Percentiles rank a stretch among this genome's conserved stretches.
Evolutionary conservation across 2,797 vertebrate genomes (phyloP).

Genomic region (Sebastes kiyomatsui): DNA sequence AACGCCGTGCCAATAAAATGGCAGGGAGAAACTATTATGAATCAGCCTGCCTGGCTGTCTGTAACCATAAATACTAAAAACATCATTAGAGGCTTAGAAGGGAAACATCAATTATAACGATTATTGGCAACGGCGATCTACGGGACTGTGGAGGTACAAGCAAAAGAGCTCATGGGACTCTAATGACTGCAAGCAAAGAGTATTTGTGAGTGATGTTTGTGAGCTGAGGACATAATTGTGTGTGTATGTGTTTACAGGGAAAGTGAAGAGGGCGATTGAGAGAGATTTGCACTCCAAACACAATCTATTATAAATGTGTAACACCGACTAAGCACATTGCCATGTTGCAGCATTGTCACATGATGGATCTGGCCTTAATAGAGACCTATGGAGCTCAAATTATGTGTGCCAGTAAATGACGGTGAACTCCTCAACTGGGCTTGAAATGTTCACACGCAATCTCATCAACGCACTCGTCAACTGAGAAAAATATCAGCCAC

Average conservation of each 20-base stretch:
- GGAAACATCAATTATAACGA: constrained; percentile 76
- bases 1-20: constrained; percentile 73
- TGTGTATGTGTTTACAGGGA: constrained; percentile 18
- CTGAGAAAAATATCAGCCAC: not conserved
- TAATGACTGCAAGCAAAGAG: constrained; percentile 54
- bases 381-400: constrained; percentile 2
- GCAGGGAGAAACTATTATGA: constrained; percentile 71
- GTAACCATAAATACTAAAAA: constrained; percentile 76
- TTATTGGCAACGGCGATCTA: constrained; percentile 70
- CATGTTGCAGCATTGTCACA: not conserved
- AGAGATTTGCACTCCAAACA: constrained; percentile 13
- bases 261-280: constrained; percentile 11
- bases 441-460: constrained; percentile 11
- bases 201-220: constrained; percentile 41
- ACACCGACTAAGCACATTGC: constrained; percentile 23
- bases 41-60: constrained; percentile 65
- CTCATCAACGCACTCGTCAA: constrained; percentile 5
- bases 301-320: constrained; percentile 6
- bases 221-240: constrained; percentile 34
- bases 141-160: constrained; percentile 46
- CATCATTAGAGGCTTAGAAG: constrained; percentile 71
- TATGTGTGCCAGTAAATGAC: not conserved
- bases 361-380: constrained; percentile 6
- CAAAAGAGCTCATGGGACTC: constrained; percentile 52
- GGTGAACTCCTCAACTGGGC: not conserved